These are phyloP conservation scores for Lacerta agilis DNA, from an alignment of 2,797 vertebrate species.

Conservation along the genomic window DNA sequence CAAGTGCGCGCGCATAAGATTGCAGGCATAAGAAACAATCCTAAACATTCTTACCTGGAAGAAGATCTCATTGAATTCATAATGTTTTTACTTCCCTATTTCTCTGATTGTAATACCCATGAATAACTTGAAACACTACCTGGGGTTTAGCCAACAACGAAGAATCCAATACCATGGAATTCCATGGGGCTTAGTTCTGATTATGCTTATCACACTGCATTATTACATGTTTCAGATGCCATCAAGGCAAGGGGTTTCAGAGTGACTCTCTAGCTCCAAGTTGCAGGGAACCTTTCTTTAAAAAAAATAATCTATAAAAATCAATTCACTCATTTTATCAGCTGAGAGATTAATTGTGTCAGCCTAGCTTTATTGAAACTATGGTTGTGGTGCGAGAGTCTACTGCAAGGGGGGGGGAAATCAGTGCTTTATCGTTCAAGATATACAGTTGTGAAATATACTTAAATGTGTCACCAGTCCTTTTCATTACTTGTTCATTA, in stretches of 20 bases:
- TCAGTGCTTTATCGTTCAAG: neutral
- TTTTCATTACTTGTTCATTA: neutral
- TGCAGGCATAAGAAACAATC: too few relatives aligned
- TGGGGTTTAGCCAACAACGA: neutral
- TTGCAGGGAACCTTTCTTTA: neutral
- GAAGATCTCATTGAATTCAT: too few relatives aligned
- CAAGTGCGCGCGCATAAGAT: too few relatives aligned
- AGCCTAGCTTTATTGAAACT: neutral
- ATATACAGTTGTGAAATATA: constrained; percentile 16
- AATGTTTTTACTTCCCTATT: too few relatives aligned
- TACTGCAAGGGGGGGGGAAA: constrained; percentile 1
- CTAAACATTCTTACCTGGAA: too few relatives aligned
- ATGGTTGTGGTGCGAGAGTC: neutral
- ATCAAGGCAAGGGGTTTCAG: neutral
- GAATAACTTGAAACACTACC: too few relatives aligned
- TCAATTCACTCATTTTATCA: neutral
- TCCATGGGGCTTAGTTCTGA: too few relatives aligned
- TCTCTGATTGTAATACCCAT: too few relatives aligned
- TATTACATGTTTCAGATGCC: neutral
- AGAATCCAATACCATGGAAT: neutral
- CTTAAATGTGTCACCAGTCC: neutral
- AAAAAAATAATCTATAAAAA: neutral
- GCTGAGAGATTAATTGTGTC: constrained; percentile 19
- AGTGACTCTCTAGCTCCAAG: neutral
- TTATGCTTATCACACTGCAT: too few relatives aligned